A percentile compares a stretch with the other conserved stretches of the same genome.
Evolutionary conservation across 2,797 vertebrate genomes (phyloP).

Genomic region (Ciconia nigra): DNA sequence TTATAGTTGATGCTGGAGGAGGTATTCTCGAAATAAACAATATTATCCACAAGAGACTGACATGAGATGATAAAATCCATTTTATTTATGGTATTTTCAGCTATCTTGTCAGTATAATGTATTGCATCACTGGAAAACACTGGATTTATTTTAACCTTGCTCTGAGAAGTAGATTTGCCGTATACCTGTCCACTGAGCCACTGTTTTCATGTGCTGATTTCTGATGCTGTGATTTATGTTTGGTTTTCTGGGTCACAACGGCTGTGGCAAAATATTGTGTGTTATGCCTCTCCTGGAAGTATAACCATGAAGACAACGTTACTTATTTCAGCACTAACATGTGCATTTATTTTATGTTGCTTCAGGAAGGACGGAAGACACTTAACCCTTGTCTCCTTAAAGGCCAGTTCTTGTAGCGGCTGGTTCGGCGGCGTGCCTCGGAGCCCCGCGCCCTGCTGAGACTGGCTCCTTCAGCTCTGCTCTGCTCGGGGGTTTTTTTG

Average conservation of each 20-base stretch:
- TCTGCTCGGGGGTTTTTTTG: not conserved
- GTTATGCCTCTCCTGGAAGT: not conserved
- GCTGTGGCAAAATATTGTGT: not conserved
- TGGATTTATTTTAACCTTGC: not conserved
- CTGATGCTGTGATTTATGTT: not conserved
- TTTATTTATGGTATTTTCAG: not conserved
- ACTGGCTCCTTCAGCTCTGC: not conserved
- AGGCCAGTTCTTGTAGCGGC: accelerated
- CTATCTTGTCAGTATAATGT: not conserved
- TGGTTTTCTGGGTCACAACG: not conserved
- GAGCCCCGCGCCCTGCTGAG: not conserved
- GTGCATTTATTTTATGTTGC: accelerated
- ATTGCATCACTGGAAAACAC: not conserved
- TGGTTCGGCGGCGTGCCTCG: accelerated
- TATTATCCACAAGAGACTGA: not conserved
- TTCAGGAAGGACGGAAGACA: not conserved
- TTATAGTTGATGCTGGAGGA: not conserved
- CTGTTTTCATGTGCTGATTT: not conserved
- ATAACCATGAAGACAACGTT: not conserved
- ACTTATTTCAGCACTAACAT: not conserved
- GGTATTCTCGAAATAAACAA: not conserved
- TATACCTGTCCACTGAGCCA: not conserved
- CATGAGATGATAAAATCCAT: not conserved
- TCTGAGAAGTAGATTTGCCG: not conserved
- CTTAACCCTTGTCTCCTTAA: not conserved